Conservation (phyloP, 2,113 vertebrate species). For the Orthonyx spaldingii region DNA sequence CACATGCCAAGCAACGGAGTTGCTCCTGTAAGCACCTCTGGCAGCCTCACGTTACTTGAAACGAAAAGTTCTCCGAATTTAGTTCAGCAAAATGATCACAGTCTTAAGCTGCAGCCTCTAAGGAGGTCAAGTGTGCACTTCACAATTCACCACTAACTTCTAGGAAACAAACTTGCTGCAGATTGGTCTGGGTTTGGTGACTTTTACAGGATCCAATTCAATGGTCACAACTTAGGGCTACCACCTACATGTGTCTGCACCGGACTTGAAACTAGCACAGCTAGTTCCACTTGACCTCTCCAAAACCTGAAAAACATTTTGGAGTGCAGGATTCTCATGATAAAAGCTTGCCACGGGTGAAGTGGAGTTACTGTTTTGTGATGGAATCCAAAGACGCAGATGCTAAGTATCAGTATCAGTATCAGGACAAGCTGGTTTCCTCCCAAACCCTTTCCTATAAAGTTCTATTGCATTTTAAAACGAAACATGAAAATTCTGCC, state of each 20-base stretch:
- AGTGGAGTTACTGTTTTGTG: background rate
- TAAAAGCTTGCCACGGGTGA: background rate
- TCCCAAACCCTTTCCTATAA: background rate
- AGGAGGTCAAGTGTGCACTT: background rate
- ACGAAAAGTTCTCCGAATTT: background rate
- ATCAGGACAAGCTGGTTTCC: background rate
- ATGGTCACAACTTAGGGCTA: background rate
- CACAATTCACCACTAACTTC: background rate
- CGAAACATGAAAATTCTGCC: background rate
- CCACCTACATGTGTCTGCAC: background rate
- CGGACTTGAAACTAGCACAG: background rate
- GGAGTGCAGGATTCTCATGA: background rate
- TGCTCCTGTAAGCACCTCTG: background rate
- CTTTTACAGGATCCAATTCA: background rate
- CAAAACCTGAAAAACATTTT: background rate
- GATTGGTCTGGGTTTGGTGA: background rate
- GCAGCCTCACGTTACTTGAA: background rate
- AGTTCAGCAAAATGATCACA: background rate
- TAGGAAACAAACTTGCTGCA: background rate
- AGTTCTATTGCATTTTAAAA: background rate
- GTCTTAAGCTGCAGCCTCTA: background rate
- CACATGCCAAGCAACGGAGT: accelerated
- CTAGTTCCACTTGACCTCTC: background rate
- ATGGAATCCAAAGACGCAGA: background rate
- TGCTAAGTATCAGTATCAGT: background rate